Percentiles rank a stretch among this genome's conserved stretches.
phyloP scores from a whole-genome alignment of 2,797 vertebrate species.

The Fundulus diaphanus region DNA sequence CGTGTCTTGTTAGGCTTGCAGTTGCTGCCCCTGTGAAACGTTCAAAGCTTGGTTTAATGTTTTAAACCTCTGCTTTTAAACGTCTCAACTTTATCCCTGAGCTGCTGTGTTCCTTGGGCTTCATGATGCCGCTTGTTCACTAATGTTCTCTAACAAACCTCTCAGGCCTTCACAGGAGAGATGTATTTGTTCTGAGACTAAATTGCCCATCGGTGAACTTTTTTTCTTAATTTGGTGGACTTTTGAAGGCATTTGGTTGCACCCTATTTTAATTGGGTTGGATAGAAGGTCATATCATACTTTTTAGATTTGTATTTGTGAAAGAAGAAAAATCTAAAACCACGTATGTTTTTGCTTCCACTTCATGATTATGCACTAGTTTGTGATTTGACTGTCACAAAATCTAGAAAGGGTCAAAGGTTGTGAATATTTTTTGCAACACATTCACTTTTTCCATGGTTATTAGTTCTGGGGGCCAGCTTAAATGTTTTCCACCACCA shows the following conservation, averaged over 20 bases:
- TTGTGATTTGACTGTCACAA: not conserved
- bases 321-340: not conserved
- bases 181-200: no score
- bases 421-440: not conserved
- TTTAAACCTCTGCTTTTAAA: not conserved
- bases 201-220: not conserved
- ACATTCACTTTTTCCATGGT: not conserved
- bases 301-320: not conserved
- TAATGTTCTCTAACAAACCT: not conserved
- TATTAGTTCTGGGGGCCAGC: not conserved
- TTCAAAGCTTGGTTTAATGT: not conserved
- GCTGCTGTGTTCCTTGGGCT: not conserved
- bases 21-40: not conserved
- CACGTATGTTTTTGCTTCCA: not conserved
- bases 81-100: not conserved
- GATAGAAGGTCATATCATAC: not conserved
- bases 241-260: not conserved
- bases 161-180: not conserved
- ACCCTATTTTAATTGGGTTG: not conserved
- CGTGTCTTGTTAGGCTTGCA: not conserved
- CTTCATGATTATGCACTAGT: not conserved
- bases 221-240: not conserved
- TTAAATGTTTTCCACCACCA: conserved; percentile 22
- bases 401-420: not conserved
- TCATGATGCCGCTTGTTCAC: not conserved